A percentile compares a stretch with the other conserved stretches of the same genome.
Evolutionary conservation across 2,113 vertebrate species (phyloP).

Genomic region (Leucopsar rothschildi): DNA sequence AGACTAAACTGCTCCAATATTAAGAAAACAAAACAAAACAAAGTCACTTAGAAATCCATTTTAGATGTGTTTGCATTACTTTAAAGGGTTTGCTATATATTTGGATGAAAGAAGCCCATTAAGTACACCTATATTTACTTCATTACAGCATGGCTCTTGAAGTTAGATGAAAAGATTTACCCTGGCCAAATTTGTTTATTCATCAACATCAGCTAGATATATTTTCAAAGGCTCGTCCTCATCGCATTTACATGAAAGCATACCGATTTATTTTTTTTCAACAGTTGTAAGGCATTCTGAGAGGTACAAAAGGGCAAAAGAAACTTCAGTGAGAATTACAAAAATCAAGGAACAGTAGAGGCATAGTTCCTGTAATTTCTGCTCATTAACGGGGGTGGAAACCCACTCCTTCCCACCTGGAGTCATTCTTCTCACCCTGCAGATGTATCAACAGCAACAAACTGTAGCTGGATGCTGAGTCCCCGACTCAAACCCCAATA

Average conservation of each 20-base stretch:
- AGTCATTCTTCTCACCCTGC: background rate
- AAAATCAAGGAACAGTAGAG: background rate
- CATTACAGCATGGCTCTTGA: slow-evolving; percentile 51
- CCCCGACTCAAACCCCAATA: background rate
- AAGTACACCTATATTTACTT: slow-evolving; percentile 51
- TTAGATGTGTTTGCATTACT: slow-evolving; percentile 1
- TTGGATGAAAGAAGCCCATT: slow-evolving; percentile 50
- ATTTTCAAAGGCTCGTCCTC: slow-evolving; percentile 54
- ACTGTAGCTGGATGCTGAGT: background rate
- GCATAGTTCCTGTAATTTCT: background rate
- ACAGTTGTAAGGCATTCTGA: background rate
- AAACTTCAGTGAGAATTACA: background rate
- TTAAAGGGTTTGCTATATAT: background rate
- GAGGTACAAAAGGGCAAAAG: background rate
- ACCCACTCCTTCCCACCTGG: background rate
- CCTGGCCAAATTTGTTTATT: slow-evolving; percentile 58
- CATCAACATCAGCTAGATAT: slow-evolving; percentile 29
- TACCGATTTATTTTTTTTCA: background rate
- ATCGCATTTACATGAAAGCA: slow-evolving; percentile 37
- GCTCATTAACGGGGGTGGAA: background rate
- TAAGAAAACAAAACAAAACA: background rate
- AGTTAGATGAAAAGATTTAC: slow-evolving; percentile 59
- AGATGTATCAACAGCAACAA: background rate
- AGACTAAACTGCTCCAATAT: background rate
- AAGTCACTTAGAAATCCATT: background rate